Evolutionary conservation across 2,888 invertebrate species (phyloP).

Genomic region (Elmis aenea): DNA sequence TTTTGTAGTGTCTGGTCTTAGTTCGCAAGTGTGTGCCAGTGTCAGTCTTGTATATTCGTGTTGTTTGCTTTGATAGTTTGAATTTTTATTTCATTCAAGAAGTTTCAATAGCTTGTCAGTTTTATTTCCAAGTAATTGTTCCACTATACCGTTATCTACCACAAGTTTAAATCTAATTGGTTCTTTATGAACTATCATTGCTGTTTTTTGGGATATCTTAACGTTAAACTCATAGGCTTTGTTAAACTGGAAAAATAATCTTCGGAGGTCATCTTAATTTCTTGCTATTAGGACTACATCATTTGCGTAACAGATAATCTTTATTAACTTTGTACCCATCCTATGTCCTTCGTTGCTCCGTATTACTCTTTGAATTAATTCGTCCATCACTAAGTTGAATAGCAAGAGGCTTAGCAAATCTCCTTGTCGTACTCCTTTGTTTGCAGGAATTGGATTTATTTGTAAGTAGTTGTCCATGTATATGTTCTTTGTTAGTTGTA

Average conservation of each 20-base stretch:
- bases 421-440: slow-evolving; percentile 5
- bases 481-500: no score
- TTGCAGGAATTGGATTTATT: no score
- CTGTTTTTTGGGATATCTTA: slow-evolving; percentile 10
- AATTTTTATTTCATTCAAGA: slow-evolving; percentile 27
- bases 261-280: no score
- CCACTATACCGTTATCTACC: slow-evolving; percentile 10
- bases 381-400: slow-evolving; percentile 5
- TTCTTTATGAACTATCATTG: slow-evolving; percentile 11
- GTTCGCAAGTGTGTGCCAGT: slow-evolving; percentile 2
- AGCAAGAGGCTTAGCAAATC: slow-evolving; percentile 7
- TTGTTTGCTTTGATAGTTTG: slow-evolving; percentile 5
- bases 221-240: slow-evolving; percentile 13
- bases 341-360: slow-evolving; percentile 2
- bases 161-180: slow-evolving; percentile 18
- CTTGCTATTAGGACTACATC: no score
- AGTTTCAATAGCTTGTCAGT: slow-evolving; percentile 28
- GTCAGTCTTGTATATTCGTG: slow-evolving; percentile 1
- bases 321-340: slow-evolving; percentile 2
- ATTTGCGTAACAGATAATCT: slow-evolving; percentile 5
- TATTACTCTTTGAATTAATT: slow-evolving; percentile 6
- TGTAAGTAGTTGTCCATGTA: no score
- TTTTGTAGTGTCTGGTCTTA: slow-evolving; percentile 3
- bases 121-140: slow-evolving; percentile 22
- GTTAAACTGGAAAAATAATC: no score